These are phyloP conservation scores for Antechinus stuartii DNA, from an alignment of 2,113 vertebrate genomes.

Conservation along the genomic window DNA sequence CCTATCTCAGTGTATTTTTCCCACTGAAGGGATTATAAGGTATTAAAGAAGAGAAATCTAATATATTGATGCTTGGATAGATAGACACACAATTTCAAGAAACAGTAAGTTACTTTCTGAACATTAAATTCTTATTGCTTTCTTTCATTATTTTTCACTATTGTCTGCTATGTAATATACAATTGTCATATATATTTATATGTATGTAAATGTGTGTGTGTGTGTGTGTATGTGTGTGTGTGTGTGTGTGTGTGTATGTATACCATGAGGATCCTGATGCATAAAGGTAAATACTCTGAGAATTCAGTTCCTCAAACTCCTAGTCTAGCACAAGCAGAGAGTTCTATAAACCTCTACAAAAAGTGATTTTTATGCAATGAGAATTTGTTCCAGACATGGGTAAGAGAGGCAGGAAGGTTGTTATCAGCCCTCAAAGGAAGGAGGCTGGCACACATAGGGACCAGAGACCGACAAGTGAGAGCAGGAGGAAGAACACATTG, in stretches of 20 bases:
- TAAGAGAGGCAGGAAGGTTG: neutral
- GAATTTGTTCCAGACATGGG: neutral
- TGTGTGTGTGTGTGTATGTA: no score
- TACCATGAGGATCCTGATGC: neutral
- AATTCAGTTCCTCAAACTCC: neutral
- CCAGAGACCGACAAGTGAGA: neutral
- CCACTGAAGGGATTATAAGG: neutral
- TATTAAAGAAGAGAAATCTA: neutral
- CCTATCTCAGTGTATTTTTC: neutral
- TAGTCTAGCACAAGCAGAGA: neutral
- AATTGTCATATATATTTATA: neutral
- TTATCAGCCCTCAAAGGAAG: neutral
- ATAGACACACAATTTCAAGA: conserved; percentile 5
- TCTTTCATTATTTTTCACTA: neutral
- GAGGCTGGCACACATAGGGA: no score
- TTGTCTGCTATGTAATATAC: neutral
- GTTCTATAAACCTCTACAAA: neutral
- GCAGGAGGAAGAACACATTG: neutral
- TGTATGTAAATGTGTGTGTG: neutral
- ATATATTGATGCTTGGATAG: neutral
- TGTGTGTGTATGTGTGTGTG: no score
- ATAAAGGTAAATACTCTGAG: neutral
- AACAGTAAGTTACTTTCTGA: neutral
- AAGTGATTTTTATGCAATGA: neutral
- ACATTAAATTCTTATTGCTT: neutral